phyloP scores from a whole-genome alignment of 1,140 invertebrate species.

The Daktulosphaira vitifoliae region DNA sequence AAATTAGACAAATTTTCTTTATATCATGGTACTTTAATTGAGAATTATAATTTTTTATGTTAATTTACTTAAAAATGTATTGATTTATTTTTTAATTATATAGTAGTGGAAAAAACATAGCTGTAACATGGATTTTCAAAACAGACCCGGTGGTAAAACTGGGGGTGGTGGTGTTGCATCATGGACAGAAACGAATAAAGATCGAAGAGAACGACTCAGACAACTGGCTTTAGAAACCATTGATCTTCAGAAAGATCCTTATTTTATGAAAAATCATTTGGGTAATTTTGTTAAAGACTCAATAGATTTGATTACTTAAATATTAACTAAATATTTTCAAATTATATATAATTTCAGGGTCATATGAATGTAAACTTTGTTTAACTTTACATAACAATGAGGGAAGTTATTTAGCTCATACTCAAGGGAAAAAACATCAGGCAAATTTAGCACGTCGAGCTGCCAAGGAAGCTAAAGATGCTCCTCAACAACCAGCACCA shows the following conservation, averaged over 20 bases:
- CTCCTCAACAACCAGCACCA: conserved; percentile 78
- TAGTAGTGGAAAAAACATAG: no score
- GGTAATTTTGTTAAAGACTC: conserved; percentile 50
- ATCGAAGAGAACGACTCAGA: conserved; percentile 87
- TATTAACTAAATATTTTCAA: background rate
- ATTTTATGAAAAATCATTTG: conserved; percentile 99
- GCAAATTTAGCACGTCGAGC: conserved; percentile 94
- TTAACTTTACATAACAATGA: conserved; percentile 99
- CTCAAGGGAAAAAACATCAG: conserved; percentile 99
- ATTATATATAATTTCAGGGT: conserved; percentile 52
- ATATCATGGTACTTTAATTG: no score
- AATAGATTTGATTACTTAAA: background rate
- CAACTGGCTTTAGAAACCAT: conserved; percentile 97
- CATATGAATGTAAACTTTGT: conserved; percentile 99
- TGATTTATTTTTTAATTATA: no score
- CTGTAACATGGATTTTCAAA: conserved; percentile 85
- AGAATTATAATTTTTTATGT: no score
- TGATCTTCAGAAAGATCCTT: conserved; percentile 96
- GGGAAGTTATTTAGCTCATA: conserved; percentile 97
- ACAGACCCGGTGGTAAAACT: conserved; percentile 95
- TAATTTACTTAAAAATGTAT: no score
- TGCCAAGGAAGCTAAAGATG: conserved; percentile 97
- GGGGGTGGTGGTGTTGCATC: conserved; percentile 97
- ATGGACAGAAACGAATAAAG: conserved; percentile 95
- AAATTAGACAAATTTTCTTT: no score